Conservation (phyloP, 1,140 invertebrate genomes). For the Brachionus plicatilis region DNA sequence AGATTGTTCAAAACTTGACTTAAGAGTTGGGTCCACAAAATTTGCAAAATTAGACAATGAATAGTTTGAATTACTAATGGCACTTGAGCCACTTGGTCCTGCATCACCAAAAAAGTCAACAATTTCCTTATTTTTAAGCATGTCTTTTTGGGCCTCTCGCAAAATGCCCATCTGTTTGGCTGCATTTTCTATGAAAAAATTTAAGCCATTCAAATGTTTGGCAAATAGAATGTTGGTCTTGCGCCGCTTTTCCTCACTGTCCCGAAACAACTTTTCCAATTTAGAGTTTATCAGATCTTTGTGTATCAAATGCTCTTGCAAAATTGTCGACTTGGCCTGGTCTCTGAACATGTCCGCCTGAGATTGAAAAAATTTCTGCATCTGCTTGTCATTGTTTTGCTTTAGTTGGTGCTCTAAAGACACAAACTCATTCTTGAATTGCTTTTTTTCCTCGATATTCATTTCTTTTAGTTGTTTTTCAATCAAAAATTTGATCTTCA, state of each 20-base stretch:
- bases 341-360: background rate
- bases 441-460: background rate
- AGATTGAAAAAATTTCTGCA: slow-evolving; percentile 7
- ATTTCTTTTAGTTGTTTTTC: background rate
- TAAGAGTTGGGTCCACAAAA: background rate
- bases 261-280: background rate
- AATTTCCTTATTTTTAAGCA: slow-evolving; percentile 25
- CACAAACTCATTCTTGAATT: background rate
- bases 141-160: background rate
- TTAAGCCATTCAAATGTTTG: background rate
- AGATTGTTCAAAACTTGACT: background rate
- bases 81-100: background rate
- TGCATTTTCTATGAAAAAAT: slow-evolving; percentile 7
- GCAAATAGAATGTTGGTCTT: slow-evolving; percentile 22
- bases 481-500: slow-evolving; percentile 9
- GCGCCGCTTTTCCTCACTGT: background rate
- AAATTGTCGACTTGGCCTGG: background rate
- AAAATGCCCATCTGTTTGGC: background rate
- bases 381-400: background rate
- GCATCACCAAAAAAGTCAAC: slow-evolving; percentile 1
- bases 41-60: background rate
- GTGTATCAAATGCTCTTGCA: slow-evolving; percentile 26
- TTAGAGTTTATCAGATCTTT: background rate
- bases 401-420: background rate
- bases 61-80: background rate